Evolutionary conservation across 2,888 invertebrate genomes (phyloP).

Genomic region (Ariolimax columbianus): DNA sequence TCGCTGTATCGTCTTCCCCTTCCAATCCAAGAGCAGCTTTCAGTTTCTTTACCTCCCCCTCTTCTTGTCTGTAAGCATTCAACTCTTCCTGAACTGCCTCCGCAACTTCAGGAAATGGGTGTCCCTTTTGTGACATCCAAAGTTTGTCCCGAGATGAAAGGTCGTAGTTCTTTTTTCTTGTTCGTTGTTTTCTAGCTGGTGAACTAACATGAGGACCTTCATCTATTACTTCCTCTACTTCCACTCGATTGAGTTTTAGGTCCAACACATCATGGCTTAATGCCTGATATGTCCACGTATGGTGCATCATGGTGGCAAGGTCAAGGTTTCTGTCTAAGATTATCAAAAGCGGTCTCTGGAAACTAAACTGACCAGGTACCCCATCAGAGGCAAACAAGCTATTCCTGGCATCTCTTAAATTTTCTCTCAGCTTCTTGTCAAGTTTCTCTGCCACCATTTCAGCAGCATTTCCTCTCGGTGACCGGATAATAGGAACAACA

Average conservation of each 20-base stretch:
- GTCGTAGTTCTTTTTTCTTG: slow-evolving; percentile 92
- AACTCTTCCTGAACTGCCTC: slow-evolving; percentile 99
- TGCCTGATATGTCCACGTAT: slow-evolving; percentile 99
- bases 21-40: slow-evolving; percentile 96
- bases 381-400: slow-evolving; percentile 87
- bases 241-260: slow-evolving; percentile 90
- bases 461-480: slow-evolving; percentile 96
- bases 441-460: slow-evolving; percentile 98
- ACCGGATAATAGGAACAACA: slow-evolving; percentile 92
- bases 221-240: slow-evolving; percentile 83
- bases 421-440: slow-evolving; percentile 97
- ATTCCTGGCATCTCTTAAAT: slow-evolving; percentile 96
- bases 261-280: slow-evolving; percentile 97
- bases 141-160: slow-evolving; percentile 92
- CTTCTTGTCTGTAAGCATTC: slow-evolving; percentile 94
- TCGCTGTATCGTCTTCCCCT: slow-evolving; percentile 88
- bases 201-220: slow-evolving; percentile 54
- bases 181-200: slow-evolving; percentile 71
- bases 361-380: slow-evolving; percentile 84
- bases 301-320: slow-evolving; percentile 97
- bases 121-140: slow-evolving; percentile 95
- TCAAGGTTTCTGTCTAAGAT: slow-evolving; percentile 95
- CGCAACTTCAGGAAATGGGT: slow-evolving; percentile 87
- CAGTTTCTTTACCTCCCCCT: slow-evolving; percentile 96
- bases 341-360: slow-evolving; percentile 94